A percentile compares a stretch with the other conserved stretches of the same genome.
phyloP scores from a whole-genome alignment of 1,140 invertebrate species.

The Antheraea pernyi region DNA sequence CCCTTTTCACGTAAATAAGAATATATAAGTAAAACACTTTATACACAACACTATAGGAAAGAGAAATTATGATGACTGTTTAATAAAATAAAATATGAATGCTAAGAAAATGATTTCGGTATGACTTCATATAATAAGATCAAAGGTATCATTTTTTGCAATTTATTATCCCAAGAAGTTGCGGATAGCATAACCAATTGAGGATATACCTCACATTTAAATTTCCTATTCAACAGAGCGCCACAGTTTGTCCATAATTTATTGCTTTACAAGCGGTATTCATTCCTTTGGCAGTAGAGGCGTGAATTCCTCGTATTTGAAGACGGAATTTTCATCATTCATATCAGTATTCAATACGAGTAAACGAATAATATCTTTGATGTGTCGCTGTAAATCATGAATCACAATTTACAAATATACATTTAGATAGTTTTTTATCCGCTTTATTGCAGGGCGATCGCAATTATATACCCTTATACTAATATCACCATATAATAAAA shows the following conservation, averaged over 20 bases:
- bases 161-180: not conserved
- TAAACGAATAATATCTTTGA: conserved; percentile 1
- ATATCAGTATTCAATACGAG: conserved; percentile 1
- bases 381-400: conserved; percentile 1
- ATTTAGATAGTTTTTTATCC: conserved; percentile 13
- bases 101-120: not conserved
- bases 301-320: not conserved
- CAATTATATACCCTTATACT: conserved; percentile 62
- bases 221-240: conserved; percentile 2
- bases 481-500: conserved; percentile 63
- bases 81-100: not conserved
- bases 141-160: not conserved
- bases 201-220: conserved; percentile 1
- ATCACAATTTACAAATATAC: conserved; percentile 25
- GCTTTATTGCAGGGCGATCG: conserved; percentile 24
- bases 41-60: conserved; percentile 7
- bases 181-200: not conserved
- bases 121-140: not conserved
- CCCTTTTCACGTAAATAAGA: conserved; percentile 29
- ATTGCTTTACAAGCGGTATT: conserved; percentile 1
- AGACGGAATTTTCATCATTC: not conserved
- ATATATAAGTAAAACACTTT: conserved; percentile 22
- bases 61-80: conserved; percentile 15
- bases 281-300: not conserved
- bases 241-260: conserved; percentile 3